Evolutionary conservation across 2,113 vertebrate genomes (phyloP).

Genomic region (Corythornis vintsioides): DNA sequence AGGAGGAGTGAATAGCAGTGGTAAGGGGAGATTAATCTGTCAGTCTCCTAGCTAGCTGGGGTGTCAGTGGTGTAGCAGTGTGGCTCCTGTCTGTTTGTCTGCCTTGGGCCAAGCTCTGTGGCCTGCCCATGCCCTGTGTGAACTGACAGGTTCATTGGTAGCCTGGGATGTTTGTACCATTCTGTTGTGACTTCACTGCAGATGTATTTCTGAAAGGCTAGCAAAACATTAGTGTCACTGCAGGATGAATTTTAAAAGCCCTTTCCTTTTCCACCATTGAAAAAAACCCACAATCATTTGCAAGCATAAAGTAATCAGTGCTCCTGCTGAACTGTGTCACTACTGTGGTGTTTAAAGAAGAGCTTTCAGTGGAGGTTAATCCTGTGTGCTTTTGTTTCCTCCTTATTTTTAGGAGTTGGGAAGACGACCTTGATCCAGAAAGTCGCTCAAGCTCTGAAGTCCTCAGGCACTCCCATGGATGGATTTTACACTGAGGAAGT

Average conservation of each 20-base stretch:
- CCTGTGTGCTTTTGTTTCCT: background rate
- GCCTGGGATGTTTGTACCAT: background rate
- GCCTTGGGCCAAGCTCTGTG: background rate
- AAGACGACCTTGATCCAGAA: constrained; percentile 95
- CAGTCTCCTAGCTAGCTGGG: background rate
- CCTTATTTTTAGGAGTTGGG: constrained; percentile 84
- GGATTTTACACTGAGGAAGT: constrained; percentile 99
- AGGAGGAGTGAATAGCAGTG: background rate
- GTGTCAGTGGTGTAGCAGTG: background rate
- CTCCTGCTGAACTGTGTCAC: background rate
- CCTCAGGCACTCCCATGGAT: constrained; percentile 77
- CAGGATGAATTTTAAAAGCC: background rate
- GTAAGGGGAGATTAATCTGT: background rate
- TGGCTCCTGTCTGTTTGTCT: background rate
- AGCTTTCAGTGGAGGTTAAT: background rate
- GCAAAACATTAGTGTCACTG: background rate
- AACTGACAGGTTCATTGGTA: background rate
- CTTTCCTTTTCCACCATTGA: background rate
- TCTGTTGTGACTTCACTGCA: background rate
- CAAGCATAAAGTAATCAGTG: background rate
- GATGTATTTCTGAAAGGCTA: background rate
- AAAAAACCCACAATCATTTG: background rate
- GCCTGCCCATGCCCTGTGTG: background rate
- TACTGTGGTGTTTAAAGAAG: background rate
- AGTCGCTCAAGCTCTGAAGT: constrained; percentile 80